Evolutionary conservation across 1,140 invertebrate genomes (phyloP).

Genomic region (Drosophila lini): DNA sequence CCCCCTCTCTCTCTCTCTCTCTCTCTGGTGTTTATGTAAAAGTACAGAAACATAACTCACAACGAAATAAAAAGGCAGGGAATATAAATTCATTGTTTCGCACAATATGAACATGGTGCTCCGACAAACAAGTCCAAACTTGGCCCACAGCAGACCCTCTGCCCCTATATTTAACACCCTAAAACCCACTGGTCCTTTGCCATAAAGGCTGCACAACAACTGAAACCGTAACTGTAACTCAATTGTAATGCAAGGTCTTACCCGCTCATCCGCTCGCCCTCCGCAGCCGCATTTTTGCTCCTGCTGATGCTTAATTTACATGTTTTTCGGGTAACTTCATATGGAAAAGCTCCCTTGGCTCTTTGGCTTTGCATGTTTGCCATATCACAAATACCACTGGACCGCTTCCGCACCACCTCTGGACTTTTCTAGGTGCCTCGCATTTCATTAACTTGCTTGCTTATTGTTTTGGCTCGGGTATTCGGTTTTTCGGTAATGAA

Average conservation of each 20-base stretch:
- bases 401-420: conserved; percentile 11
- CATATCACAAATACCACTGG: conserved; percentile 21
- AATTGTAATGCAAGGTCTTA: conserved; percentile 80
- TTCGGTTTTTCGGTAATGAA: conserved; percentile 16
- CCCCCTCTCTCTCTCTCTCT: background rate
- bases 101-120: conserved; percentile 65
- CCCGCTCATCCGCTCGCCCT: conserved; percentile 42
- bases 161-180: background rate
- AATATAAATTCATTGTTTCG: conserved; percentile 79
- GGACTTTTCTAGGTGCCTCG: conserved; percentile 69
- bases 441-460: conserved; percentile 68
- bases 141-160: background rate
- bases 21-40: conserved; percentile 53
- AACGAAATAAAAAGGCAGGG: conserved; percentile 29
- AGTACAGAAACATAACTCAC: conserved; percentile 40
- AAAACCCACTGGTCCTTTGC: background rate
- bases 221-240: conserved; percentile 74
- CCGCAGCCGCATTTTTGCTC: conserved; percentile 1
- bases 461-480: conserved; percentile 22
- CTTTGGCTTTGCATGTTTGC: conserved; percentile 49
- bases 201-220: conserved; percentile 54
- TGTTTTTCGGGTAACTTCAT: conserved; percentile 60
- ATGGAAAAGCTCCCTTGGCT: conserved; percentile 50
- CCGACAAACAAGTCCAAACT: conserved; percentile 19
- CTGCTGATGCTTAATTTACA: conserved; percentile 56